Percentiles rank a stretch among this genome's conserved stretches.
Evolutionary conservation across 30 jellyfish, hydroid and myxozoan species (phyloP).

Genomic region (Aurelia aurita complex sp. Pacific): DNA sequence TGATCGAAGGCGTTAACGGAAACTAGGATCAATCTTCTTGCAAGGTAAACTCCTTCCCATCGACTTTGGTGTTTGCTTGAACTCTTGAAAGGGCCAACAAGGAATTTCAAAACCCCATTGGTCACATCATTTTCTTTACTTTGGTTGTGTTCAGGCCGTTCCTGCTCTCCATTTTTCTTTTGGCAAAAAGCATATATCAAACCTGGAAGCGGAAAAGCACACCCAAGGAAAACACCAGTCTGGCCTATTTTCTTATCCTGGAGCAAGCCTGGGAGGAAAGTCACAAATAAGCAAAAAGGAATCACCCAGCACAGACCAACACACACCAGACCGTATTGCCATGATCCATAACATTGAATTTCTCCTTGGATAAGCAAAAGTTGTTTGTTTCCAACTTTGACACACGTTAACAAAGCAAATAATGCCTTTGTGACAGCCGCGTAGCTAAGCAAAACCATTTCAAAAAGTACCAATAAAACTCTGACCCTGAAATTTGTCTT

Average conservation of each 20-base stretch:
- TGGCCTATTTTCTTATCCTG: slow-evolving; percentile 9
- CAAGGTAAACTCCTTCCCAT: slow-evolving; percentile 50
- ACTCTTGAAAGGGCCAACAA: slow-evolving; percentile 31
- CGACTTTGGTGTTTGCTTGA: not conserved
- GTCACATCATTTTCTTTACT: not conserved
- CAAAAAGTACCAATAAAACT: slow-evolving; percentile 16
- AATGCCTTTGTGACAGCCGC: slow-evolving; percentile 7
- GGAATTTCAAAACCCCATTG: not conserved
- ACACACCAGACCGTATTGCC: slow-evolving; percentile 45
- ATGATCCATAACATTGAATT: slow-evolving; percentile 22
- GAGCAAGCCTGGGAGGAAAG: slow-evolving; percentile 13
- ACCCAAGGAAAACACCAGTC: slow-evolving; percentile 15
- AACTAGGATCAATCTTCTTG: slow-evolving; percentile 36
- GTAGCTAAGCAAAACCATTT: slow-evolving; percentile 32
- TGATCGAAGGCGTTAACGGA: slow-evolving; percentile 3
- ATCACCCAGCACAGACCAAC: slow-evolving; percentile 24
- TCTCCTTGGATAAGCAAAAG: slow-evolving; percentile 45
- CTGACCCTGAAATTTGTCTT: not conserved
- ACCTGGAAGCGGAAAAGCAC: slow-evolving; percentile 28
- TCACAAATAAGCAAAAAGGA: slow-evolving; percentile 41
- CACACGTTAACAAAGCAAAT: slow-evolving; percentile 22
- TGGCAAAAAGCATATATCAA: not conserved
- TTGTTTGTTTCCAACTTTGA: not conserved
- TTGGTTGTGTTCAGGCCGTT: not conserved
- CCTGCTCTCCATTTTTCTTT: not conserved